Evolutionary conservation across 2,888 invertebrate species (phyloP).

Genomic region (Agonopterix arenella): DNA sequence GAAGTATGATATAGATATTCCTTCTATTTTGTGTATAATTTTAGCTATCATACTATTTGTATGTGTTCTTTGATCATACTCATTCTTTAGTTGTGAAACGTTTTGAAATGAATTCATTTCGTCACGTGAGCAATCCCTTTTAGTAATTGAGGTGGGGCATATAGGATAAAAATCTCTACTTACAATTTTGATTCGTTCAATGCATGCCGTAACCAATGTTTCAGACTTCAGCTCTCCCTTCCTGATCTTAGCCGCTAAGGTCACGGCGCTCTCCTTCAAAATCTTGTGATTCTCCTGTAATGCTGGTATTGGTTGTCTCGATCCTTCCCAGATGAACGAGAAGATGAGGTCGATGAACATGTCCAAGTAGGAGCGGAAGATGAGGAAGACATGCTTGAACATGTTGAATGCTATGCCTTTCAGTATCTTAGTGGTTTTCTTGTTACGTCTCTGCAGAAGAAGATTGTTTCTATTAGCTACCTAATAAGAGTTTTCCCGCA

Average conservation of each 20-base stretch:
- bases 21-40: too few species aligned
- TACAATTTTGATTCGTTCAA: conserved; percentile 85
- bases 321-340: conserved; percentile 47
- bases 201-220: conserved; percentile 83
- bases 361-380: conserved; percentile 50
- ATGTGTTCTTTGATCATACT: too few species aligned
- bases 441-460: conserved; percentile 30
- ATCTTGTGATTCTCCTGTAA: conserved; percentile 48
- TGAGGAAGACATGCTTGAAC: conserved; percentile 41
- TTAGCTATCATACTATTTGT: too few species aligned
- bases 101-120: too few species aligned
- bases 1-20: too few species aligned
- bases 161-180: conserved; percentile 13
- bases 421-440: conserved; percentile 49
- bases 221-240: conserved; percentile 79
- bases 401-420: conserved; percentile 48
- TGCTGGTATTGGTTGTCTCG: conserved; percentile 41
- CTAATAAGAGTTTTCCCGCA: too few species aligned
- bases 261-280: conserved; percentile 78
- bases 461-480: too few species aligned
- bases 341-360: conserved; percentile 49
- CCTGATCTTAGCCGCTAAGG: conserved; percentile 81
- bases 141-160: too few species aligned
- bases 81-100: too few species aligned
- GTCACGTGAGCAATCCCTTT: too few species aligned